Percentiles rank a stretch among this genome's conserved stretches.
phyloP scores from a whole-genome alignment of 1,140 invertebrate species.

The Pachyrhynchus sulphureomaculatus region DNA sequence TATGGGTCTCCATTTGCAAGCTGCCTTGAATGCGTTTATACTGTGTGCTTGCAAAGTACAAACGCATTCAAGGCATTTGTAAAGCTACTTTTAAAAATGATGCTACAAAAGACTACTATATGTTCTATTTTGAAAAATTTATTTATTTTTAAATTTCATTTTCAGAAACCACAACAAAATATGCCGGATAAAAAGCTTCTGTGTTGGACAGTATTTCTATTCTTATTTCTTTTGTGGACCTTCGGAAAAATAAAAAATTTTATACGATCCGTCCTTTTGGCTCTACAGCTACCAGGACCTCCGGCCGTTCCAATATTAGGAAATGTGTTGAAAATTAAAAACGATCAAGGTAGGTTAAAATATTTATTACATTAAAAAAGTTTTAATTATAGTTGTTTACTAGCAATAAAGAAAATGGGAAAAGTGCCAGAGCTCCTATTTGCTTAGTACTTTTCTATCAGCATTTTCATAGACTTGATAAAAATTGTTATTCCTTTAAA shows the following conservation, averaged over 20 bases:
- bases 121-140: no score
- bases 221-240: not conserved
- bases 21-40: no score
- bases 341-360: constrained; percentile 33
- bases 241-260: constrained; percentile 27
- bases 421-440: no score
- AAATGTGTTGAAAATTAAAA: constrained; percentile 33
- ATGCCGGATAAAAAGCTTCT: not conserved
- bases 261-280: constrained; percentile 31
- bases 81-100: no score
- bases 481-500: no score
- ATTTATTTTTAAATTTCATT: no score
- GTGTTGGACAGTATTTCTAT: not conserved
- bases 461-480: not conserved
- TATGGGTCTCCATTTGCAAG: no score
- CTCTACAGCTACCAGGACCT: constrained; percentile 38
- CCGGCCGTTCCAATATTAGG: constrained; percentile 36
- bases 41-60: no score
- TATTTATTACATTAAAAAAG: not conserved
- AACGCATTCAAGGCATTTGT: no score
- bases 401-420: not conserved
- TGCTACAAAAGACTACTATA: no score
- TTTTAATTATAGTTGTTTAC: not conserved
- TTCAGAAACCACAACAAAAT: no score
- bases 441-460: no score